Base-by-base conservation (phyloP, 2,113 vertebrate genomes). In the Tupaia tana region DNA sequence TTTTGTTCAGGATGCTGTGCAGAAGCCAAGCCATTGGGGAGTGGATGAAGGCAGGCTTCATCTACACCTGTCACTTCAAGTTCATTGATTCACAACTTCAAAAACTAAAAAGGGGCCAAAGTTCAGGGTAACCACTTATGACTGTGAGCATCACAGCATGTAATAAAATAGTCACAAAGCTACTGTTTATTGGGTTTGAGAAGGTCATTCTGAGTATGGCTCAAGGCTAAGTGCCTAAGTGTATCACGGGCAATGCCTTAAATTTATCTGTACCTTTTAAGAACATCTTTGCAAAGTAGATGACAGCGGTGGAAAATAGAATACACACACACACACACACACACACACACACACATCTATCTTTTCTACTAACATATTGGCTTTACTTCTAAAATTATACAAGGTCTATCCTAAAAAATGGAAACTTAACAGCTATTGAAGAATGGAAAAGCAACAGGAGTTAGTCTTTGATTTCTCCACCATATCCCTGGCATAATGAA, bases 41-140 rank as follows among this genome's bases (percentile, higher is more conserved):
- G 29, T 20, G 89, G 31, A 87, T 92, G 90, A 84, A 94, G 95
- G 81, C 80, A 97, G 74, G 61, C 73, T 89, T 93, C 59, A 43
- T 95, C 80, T 77, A 29, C 8, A 59, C 74, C 63, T 15, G 58
- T 87, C 94, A 81, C 85, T 96, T 95, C 97, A 90, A 97, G 95
- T 98, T 98, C 94, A 97, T 97, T 96, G 97, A 85, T 94, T 96
- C 96, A 92, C 97, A 97, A 98, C 97, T 97, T 97, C 80, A 91
- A 98, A 98, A 98, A 96, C 97, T 96, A 97, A 97, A 97, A 97
- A 90, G 86, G 22, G 97, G 91, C 94, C 98, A 97, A 98, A 98
- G 98, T 98, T 97, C 98, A 98, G 95, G 95, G 97, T 94, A 97
- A 96, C 94, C 94, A 95, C 94, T 97, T 97, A 98, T 83, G 93